These are phyloP conservation scores for Arvicanthis niloticus DNA, from an alignment of 2,113 vertebrate genomes.

Conservation along the genomic window DNA sequence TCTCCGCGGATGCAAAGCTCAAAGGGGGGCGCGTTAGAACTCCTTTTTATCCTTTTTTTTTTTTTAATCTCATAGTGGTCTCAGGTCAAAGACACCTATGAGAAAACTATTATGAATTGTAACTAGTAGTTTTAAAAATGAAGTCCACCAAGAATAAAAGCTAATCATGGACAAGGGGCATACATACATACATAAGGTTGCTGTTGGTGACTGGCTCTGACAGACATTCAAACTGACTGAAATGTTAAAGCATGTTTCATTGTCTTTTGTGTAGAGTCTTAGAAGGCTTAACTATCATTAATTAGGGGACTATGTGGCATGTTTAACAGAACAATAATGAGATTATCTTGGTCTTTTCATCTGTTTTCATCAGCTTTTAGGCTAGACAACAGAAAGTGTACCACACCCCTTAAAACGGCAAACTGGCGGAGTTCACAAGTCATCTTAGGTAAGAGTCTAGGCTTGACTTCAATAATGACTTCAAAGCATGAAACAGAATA, in stretches of 20 bases:
- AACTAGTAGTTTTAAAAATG: background rate
- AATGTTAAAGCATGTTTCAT: background rate
- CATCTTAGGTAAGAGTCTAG: background rate
- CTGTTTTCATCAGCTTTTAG: background rate
- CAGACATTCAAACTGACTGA: background rate
- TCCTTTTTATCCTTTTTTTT: background rate
- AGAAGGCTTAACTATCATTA: background rate
- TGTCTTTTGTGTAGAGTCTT: background rate
- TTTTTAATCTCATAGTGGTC: background rate
- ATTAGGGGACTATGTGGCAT: background rate
- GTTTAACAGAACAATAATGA: background rate
- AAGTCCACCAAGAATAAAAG: background rate
- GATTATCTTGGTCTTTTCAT: background rate
- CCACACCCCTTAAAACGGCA: accelerated
- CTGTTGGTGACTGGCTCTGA: background rate
- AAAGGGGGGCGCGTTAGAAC: too few species aligned
- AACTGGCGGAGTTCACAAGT: background rate
- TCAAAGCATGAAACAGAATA: background rate
- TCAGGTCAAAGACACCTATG: background rate
- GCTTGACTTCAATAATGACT: background rate
- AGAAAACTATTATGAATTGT: background rate
- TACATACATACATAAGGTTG: background rate
- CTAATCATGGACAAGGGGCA: background rate
- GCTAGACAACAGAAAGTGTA: background rate
- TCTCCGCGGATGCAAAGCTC: too few species aligned